Percentiles rank a stretch among this genome's conserved stretches.
These are phyloP conservation scores for Melanchra persicariae DNA, from an alignment of 2,888 invertebrate genomes.

Conservation along the genomic window DNA sequence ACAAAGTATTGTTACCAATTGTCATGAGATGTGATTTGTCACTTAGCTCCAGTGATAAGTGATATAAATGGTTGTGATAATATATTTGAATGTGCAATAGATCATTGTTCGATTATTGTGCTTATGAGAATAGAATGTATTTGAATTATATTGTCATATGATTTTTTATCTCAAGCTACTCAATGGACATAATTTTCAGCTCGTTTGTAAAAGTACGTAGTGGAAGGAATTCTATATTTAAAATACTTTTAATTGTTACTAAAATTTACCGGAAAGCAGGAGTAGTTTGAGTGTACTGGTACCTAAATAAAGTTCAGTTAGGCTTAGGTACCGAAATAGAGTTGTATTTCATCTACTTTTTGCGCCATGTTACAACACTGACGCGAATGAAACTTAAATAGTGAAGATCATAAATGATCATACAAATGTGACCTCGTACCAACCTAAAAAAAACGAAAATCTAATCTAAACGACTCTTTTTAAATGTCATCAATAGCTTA, in stretches of 20 bases:
- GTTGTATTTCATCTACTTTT: too few relatives aligned
- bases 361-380: too few relatives aligned
- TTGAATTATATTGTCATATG: conserved; percentile 1
- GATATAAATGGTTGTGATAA: conserved; percentile 68
- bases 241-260: too few relatives aligned
- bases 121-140: conserved; percentile 35
- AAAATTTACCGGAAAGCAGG: neutral
- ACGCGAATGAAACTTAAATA: too few relatives aligned
- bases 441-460: neutral
- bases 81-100: conserved; percentile 63
- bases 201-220: neutral
- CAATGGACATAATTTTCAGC: neutral
- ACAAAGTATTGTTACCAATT: conserved; percentile 70
- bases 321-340: too few relatives aligned
- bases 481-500: conserved; percentile 41
- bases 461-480: neutral
- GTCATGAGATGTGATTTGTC: conserved; percentile 79
- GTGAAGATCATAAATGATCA: neutral
- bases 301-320: neutral
- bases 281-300: neutral
- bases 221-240: neutral
- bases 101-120: conserved; percentile 66
- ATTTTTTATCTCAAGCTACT: neutral
- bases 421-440: neutral
- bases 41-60: conserved; percentile 73